Evolutionary conservation across 1,140 invertebrate genomes (phyloP).

Genomic region (Drosophila bocqueti): DNA sequence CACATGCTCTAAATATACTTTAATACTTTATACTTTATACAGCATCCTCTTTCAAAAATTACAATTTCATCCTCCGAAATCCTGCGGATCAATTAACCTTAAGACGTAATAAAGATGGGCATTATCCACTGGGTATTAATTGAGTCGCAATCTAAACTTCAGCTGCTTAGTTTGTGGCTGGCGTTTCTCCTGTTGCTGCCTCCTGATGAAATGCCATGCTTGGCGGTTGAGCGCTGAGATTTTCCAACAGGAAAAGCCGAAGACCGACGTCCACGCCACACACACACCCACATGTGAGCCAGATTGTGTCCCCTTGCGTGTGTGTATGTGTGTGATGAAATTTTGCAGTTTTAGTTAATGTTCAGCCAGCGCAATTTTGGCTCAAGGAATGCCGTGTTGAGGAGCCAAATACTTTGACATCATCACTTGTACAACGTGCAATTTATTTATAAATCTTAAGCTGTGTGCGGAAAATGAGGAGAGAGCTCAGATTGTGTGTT

Average conservation of each 20-base stretch:
- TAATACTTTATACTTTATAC: no score
- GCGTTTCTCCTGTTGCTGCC: slow-evolving; percentile 18
- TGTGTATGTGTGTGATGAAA: slow-evolving; percentile 35
- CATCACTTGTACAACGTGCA: slow-evolving; percentile 7
- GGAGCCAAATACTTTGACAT: slow-evolving; percentile 41
- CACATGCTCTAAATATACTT: no score
- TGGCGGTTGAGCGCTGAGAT: slow-evolving; percentile 76
- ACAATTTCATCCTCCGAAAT: no score
- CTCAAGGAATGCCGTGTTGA: slow-evolving; percentile 12
- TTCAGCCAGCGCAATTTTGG: slow-evolving; percentile 46
- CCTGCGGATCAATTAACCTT: no score
- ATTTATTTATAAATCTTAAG: background rate
- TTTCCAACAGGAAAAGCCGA: slow-evolving; percentile 43
- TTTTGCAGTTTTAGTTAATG: slow-evolving; percentile 69
- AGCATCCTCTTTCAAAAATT: no score
- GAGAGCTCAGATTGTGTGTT: background rate
- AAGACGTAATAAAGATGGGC: rapidly evolving
- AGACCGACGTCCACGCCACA: slow-evolving; percentile 40
- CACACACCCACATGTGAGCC: background rate
- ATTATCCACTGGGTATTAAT: slow-evolving; percentile 11
- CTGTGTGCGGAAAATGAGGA: background rate
- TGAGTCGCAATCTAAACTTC: background rate
- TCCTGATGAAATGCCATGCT: slow-evolving; percentile 78
- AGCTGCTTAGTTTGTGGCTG: slow-evolving; percentile 37
- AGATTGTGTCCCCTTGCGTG: slow-evolving; percentile 8